Percentiles rank a stretch among this genome's conserved stretches.
phyloP scores from a whole-genome alignment of 2,888 invertebrate species.

The Tanytarsus gracilentus region DNA sequence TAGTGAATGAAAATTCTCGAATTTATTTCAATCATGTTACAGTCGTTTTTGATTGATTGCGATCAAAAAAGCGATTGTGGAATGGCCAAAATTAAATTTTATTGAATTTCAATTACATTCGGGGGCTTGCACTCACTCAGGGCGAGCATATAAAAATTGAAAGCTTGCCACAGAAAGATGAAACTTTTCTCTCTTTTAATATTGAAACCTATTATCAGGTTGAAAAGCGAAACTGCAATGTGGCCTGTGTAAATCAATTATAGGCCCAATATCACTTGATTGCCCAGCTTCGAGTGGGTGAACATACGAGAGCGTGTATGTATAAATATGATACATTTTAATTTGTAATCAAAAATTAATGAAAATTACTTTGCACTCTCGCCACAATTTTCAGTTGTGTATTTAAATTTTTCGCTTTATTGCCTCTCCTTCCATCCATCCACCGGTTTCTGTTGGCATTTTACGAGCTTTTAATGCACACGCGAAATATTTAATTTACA shows the following conservation, averaged over 20 bases:
- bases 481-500: neutral
- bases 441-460: no score
- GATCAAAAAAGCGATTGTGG: constrained; percentile 1
- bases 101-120: constrained; percentile 24
- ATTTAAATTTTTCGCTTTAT: constrained; percentile 11
- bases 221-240: constrained; percentile 6
- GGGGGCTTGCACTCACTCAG: neutral
- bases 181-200: constrained; percentile 6
- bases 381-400: constrained; percentile 14
- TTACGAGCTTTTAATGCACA: constrained; percentile 9
- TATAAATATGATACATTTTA: constrained; percentile 18
- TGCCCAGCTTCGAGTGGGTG: neutral
- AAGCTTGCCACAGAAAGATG: constrained; percentile 18
- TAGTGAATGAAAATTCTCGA: neutral
- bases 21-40: constrained; percentile 13
- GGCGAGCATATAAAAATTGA: neutral
- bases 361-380: constrained; percentile 18
- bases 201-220: constrained; percentile 20
- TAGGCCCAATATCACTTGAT: constrained; percentile 20
- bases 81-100: constrained; percentile 19
- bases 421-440: no score
- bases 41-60: constrained; percentile 16
- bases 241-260: constrained; percentile 25
- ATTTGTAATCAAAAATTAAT: constrained; percentile 27
- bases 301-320: neutral